Evolutionary conservation across 1,140 invertebrate species (phyloP), one percentile per base, ranked within the genome.

Genomic region (Sitodiplosis mosellana): DNA sequence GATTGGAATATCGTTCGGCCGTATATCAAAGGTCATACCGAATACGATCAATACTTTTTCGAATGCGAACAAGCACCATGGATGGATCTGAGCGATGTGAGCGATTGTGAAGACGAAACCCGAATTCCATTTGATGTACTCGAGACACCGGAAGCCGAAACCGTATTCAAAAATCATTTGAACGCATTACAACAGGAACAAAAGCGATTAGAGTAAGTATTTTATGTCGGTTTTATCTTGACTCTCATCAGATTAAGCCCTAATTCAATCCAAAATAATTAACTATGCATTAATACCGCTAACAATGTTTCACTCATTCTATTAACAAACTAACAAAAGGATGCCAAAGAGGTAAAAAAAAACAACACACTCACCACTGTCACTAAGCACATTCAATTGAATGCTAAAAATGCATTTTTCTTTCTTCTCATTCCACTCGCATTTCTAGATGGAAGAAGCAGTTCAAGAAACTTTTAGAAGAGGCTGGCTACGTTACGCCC

Each of bases 401-500:
- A 40, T 40, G 37, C 37, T 18, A 40, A 40, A 40, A 15, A 27
- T 27, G 27, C 10, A 27, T 51, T 55, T 21, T 46, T 47, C 49
- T 56, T 54, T 47, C 55, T n/a, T n/a, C n/a, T n/a, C n/a, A n/a
- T n/a, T n/a, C n/a, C n/a, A n/a, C n/a, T n/a, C n/a, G n/a, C n/a
- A n/a, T n/a, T n/a, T n/a, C n/a, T n/a, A 86, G 82, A 63, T 87
- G 80, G 80, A 86, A 84, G 56, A 83, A 89, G 58, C 86, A 94
- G 63, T 97, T 97, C 69, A 92, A 91, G 59, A 80, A 87, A 58
- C 69, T 96, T 21, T 69, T 98, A 48, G 87, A 93, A 62, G 90
- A 95, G 65, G 93, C 89, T 2, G 86, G 87, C 1, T 93, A 92
- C 62, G 88, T 96, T 18, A 87, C 83, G 12, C 89, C 91, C 10